Evolutionary conservation across 1,140 invertebrate genomes (phyloP).

Genomic region (Aethina tumida): DNA sequence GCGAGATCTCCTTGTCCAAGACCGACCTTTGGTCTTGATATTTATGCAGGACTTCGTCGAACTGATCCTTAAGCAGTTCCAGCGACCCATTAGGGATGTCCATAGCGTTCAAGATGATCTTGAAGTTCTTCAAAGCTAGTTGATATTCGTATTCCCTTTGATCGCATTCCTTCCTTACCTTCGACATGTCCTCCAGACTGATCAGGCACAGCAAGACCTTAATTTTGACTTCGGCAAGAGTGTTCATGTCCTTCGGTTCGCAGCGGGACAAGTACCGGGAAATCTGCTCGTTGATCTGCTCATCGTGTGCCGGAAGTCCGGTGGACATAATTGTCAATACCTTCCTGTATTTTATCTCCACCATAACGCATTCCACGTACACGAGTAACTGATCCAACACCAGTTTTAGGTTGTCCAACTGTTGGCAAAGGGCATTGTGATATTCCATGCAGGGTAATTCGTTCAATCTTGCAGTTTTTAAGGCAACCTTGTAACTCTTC

Average conservation of each 20-base stretch:
- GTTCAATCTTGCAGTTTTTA: too few species aligned
- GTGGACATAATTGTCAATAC: slow-evolving; percentile 18
- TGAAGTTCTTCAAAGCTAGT: slow-evolving; percentile 29
- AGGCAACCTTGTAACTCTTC: too few species aligned
- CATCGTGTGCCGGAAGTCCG: slow-evolving; percentile 12
- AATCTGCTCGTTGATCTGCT: slow-evolving; percentile 13
- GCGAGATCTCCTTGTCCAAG: slow-evolving; percentile 21
- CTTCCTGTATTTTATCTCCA: slow-evolving; percentile 20
- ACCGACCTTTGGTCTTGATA: slow-evolving; percentile 25
- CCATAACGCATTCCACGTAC: slow-evolving; percentile 20
- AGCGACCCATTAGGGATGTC: slow-evolving; percentile 24
- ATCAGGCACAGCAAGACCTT: slow-evolving; percentile 19
- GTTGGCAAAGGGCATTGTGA: too few species aligned
- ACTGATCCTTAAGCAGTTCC: slow-evolving; percentile 26
- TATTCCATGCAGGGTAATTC: too few species aligned
- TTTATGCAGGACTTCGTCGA: slow-evolving; percentile 25
- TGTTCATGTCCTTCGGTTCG: slow-evolving; percentile 10
- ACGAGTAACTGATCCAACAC: slow-evolving; percentile 20
- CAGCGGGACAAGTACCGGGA: slow-evolving; percentile 12
- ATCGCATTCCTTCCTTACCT: slow-evolving; percentile 17
- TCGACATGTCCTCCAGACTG: slow-evolving; percentile 15
- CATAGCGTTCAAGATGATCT: slow-evolving; percentile 28
- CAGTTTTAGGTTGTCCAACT: too few species aligned
- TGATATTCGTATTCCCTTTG: slow-evolving; percentile 24
- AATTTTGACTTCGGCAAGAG: slow-evolving; percentile 16